Percentiles rank a stretch among this genome's conserved stretches.
These are phyloP conservation scores for Diglossa brunneiventris DNA, from an alignment of 2,113 vertebrate genomes.

Conservation along the genomic window DNA sequence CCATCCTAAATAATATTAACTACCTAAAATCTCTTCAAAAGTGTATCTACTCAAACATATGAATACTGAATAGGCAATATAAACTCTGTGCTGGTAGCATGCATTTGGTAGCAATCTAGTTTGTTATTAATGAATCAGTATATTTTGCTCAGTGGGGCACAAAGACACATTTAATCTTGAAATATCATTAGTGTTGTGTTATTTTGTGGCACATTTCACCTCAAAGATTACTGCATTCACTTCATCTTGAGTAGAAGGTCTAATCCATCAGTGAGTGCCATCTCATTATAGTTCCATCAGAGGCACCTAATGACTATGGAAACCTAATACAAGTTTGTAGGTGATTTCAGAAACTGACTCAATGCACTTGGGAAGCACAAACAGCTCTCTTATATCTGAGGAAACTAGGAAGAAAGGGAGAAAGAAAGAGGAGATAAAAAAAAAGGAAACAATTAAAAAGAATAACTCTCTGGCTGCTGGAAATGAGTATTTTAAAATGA, in stretches of 20 bases:
- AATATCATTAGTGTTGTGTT: not conserved
- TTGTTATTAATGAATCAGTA: slow-evolving; percentile 5
- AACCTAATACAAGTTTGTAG: not conserved
- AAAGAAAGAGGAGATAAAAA: not conserved
- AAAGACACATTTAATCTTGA: not conserved
- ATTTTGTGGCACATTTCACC: not conserved
- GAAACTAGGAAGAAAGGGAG: not conserved
- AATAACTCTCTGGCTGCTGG: not conserved
- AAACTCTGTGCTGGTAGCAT: not conserved
- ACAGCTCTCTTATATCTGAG: not conserved
- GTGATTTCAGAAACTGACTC: not conserved
- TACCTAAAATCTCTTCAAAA: not conserved
- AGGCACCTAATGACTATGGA: not conserved
- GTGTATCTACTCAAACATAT: not conserved
- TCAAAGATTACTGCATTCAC: slow-evolving; percentile 3
- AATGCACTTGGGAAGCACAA: not conserved
- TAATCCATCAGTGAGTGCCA: slow-evolving; percentile 3
- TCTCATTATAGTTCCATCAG: slow-evolving; percentile 9
- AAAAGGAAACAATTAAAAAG: not conserved
- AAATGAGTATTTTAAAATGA: not conserved
- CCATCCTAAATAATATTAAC: not conserved
- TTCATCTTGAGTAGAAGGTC: not conserved
- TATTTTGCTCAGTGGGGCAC: not conserved
- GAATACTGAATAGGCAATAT: not conserved
- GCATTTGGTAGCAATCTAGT: not conserved